Evolutionary conservation across 2,113 vertebrate genomes (phyloP).

Genomic region (Butorides virescens): DNA sequence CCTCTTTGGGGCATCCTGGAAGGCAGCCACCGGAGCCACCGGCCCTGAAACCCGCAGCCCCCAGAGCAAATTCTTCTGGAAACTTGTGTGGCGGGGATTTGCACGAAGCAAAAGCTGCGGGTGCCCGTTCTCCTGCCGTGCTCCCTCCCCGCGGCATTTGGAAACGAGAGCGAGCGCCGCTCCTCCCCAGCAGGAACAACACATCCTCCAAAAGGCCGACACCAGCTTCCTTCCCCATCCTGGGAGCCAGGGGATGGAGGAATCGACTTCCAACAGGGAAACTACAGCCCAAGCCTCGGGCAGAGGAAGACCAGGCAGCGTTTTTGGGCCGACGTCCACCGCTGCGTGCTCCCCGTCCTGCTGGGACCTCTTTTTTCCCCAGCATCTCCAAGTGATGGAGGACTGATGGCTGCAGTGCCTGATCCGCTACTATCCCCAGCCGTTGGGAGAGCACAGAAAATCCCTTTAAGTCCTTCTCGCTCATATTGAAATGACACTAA

Average conservation of each 20-base stretch:
- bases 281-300: background rate
- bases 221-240: background rate
- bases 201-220: background rate
- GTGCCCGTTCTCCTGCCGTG: accelerated
- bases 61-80: background rate
- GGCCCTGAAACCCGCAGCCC: accelerated
- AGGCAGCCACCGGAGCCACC: background rate
- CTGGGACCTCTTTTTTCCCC: background rate
- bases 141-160: accelerated
- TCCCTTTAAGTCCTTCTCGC: slow-evolving; percentile 28
- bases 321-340: background rate
- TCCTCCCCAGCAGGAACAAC: background rate
- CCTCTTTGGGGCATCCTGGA: background rate
- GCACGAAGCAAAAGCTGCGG: accelerated
- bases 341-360: background rate
- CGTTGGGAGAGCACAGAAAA: slow-evolving; percentile 38
- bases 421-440: background rate
- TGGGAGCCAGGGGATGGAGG: background rate
- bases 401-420: background rate
- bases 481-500: slow-evolving; percentile 28
- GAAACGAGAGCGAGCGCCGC: background rate
- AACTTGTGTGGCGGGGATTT: accelerated
- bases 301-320: background rate
- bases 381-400: background rate
- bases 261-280: background rate